A percentile compares a stretch with the other conserved stretches of the same genome.
Evolutionary conservation across 2,113 vertebrate genomes (phyloP).

Genomic region (Odocoileus virginianus): DNA sequence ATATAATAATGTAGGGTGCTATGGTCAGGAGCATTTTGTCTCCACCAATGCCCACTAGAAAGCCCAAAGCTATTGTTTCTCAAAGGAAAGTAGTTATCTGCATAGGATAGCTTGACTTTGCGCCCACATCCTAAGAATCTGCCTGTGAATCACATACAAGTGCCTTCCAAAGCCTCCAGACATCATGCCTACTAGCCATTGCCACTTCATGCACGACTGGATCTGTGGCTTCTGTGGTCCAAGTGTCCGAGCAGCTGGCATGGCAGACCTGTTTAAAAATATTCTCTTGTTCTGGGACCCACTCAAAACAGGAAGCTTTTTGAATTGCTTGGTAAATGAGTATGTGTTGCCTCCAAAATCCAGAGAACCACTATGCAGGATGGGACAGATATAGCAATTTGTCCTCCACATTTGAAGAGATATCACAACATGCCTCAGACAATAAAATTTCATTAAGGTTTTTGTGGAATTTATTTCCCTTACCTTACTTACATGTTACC

Average conservation of each 20-base stretch:
- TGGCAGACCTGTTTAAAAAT: background rate
- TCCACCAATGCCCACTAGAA: background rate
- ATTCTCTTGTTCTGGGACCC: background rate
- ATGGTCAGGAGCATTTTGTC: background rate
- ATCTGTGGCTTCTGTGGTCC: background rate
- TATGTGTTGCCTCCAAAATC: background rate
- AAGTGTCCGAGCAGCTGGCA: background rate
- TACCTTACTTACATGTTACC: background rate
- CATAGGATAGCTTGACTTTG: background rate
- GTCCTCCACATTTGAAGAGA: background rate
- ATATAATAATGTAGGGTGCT: background rate
- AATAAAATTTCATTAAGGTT: background rate
- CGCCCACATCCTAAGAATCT: background rate
- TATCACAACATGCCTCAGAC: background rate
- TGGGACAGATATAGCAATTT: background rate
- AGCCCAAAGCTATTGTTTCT: background rate
- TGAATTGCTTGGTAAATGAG: background rate
- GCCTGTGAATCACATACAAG: background rate
- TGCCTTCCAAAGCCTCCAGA: background rate
- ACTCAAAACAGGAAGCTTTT: background rate
- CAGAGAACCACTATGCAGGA: background rate
- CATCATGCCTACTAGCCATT: background rate
- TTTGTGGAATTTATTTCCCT: background rate
- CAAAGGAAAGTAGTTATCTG: background rate
- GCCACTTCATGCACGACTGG: background rate